Evolutionary conservation across 2,797 vertebrate species (phyloP).

Genomic region (Rhabdophis nuchalis): DNA sequence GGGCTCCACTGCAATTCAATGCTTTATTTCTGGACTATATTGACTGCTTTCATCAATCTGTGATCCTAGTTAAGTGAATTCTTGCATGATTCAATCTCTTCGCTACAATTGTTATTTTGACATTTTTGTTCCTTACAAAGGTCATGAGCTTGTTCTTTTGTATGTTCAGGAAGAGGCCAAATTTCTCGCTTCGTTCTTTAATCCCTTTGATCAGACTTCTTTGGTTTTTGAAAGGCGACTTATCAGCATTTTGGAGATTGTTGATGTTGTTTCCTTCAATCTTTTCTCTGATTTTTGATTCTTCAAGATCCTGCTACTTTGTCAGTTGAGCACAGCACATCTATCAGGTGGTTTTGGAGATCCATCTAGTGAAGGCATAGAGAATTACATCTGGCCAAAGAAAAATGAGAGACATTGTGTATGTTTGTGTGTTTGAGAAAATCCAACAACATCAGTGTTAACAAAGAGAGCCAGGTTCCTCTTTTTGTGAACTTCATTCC

Average conservation of each 20-base stretch:
- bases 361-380: conserved; percentile 6
- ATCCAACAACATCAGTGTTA: neutral
- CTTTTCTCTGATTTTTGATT: neutral
- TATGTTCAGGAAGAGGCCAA: neutral
- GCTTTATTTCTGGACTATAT: neutral
- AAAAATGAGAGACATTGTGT: neutral
- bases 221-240: neutral
- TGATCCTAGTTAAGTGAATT: neutral
- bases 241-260: neutral
- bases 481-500: neutral
- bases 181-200: neutral
- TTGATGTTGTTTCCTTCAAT: neutral
- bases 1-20: neutral
- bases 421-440: neutral
- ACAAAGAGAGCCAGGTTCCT: neutral
- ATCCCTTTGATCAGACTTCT: neutral
- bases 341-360: neutral
- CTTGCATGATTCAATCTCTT: neutral
- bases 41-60: neutral
- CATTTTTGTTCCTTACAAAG: neutral
- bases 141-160: neutral
- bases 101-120: neutral
- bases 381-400: neutral
- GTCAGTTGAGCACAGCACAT: neutral
- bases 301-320: neutral